Conservation (phyloP, 2,113 vertebrate genomes). For the Ibidorhyncha struthersii region DNA sequence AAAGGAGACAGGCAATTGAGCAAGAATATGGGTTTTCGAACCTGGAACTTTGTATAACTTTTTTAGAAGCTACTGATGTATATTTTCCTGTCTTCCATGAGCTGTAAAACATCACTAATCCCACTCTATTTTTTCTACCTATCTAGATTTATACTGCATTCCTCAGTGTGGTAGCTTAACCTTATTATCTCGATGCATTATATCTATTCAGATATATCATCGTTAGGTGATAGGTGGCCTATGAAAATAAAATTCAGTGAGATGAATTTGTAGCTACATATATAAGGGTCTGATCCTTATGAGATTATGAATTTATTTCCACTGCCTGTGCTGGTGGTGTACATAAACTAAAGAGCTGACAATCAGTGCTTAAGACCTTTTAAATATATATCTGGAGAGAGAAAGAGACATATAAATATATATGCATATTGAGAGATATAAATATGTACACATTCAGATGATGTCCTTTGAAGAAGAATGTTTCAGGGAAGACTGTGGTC, state of each 20-base stretch:
- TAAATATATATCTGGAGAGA: not conserved
- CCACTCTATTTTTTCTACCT: not conserved
- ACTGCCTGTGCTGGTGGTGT: not conserved
- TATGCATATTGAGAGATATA: not conserved
- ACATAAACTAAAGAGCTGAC: not conserved
- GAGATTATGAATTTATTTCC: not conserved
- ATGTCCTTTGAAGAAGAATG: not conserved
- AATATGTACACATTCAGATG: not conserved
- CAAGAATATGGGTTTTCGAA: not conserved
- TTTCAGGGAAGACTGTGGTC: not conserved
- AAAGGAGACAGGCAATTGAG: not conserved
- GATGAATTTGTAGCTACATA: not conserved
- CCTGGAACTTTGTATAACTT: not conserved
- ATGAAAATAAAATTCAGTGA: not conserved
- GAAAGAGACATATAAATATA: not conserved
- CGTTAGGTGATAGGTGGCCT: not conserved
- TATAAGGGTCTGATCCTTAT: not conserved
- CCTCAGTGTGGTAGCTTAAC: not conserved
- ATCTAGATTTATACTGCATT: constrained; percentile 6
- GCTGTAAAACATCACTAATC: not conserved
- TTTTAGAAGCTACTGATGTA: not conserved
- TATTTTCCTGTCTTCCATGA: not conserved
- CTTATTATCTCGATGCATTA: not conserved
- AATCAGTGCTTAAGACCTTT: not conserved
- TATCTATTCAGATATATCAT: not conserved